phyloP scores from a whole-genome alignment of 2,888 invertebrate species.

The Pseudolycoriella hygida region DNA sequence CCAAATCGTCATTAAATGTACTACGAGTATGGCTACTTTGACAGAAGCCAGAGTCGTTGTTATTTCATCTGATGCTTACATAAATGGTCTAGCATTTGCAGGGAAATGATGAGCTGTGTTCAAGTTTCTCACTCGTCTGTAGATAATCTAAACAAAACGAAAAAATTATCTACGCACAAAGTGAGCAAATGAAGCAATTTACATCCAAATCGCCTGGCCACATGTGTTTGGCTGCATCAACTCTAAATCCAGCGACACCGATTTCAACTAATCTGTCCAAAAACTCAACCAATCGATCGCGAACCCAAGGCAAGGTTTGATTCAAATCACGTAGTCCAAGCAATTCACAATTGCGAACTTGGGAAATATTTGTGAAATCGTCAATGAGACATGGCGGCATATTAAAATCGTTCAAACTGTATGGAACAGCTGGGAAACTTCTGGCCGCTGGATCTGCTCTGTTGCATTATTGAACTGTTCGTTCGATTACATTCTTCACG shows the following conservation, averaged over 20 bases:
- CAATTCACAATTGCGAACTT: constrained; percentile 28
- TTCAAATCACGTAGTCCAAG: constrained; percentile 34
- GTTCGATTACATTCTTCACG: too few species aligned
- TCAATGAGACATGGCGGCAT: constrained; percentile 26
- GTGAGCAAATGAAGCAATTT: background rate
- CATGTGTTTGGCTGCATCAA: constrained; percentile 36
- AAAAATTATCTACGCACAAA: too few species aligned
- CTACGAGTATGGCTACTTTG: too few species aligned
- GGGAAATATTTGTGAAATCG: constrained; percentile 31
- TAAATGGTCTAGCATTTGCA: constrained; percentile 42
- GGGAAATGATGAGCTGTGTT: constrained; percentile 46
- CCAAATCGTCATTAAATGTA: too few species aligned
- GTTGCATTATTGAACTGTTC: too few species aligned
- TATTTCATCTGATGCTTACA: constrained; percentile 28
- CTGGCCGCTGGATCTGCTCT: constrained; percentile 31
- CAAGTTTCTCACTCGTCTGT: constrained; percentile 39
- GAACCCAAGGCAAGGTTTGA: constrained; percentile 30
- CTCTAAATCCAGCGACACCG: constrained; percentile 38
- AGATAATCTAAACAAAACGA: constrained; percentile 31
- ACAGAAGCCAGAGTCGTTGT: too few species aligned
- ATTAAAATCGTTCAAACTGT: constrained; percentile 37
- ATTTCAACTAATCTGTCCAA: constrained; percentile 32
- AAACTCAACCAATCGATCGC: constrained; percentile 29
- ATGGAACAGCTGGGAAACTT: constrained; percentile 38
- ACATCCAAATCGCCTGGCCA: constrained; percentile 34